Conservation (phyloP, 2,113 vertebrate species). For the Mormyrus iriodes region DNA sequence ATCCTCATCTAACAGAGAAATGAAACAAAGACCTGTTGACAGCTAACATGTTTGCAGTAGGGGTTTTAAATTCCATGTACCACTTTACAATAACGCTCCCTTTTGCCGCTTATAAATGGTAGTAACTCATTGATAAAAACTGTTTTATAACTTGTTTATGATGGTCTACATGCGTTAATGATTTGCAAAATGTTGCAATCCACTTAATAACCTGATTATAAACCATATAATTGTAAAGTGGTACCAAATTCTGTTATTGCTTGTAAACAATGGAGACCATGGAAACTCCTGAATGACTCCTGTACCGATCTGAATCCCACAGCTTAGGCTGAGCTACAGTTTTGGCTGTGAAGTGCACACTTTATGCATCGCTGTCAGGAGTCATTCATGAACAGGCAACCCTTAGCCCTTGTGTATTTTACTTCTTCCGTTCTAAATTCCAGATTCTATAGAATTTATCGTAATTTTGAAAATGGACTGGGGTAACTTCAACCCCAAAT, state of each 20-base stretch:
- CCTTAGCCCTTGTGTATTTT: too few relatives aligned
- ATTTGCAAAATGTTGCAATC: neutral
- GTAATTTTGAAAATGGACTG: too few relatives aligned
- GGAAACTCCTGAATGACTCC: neutral
- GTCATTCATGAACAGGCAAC: neutral
- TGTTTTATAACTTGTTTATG: neutral
- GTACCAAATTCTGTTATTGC: neutral
- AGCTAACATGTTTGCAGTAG: neutral
- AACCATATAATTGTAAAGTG: neutral
- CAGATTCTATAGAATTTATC: too few relatives aligned
- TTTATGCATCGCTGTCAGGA: neutral
- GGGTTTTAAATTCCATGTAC: neutral
- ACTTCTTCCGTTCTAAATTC: too few relatives aligned
- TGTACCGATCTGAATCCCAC: neutral
- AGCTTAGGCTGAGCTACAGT: neutral
- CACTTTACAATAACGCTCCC: neutral
- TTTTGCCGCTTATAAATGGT: neutral
- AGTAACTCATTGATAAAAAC: neutral
- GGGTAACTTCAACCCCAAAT: too few relatives aligned
- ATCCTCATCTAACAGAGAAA: neutral
- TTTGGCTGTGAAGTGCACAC: neutral
- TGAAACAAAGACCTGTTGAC: neutral
- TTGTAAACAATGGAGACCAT: neutral
- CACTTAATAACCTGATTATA: neutral
- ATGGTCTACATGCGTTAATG: neutral